phyloP scores from a whole-genome alignment of 2,797 vertebrate species.

The Scolopax rusticola region DNA sequence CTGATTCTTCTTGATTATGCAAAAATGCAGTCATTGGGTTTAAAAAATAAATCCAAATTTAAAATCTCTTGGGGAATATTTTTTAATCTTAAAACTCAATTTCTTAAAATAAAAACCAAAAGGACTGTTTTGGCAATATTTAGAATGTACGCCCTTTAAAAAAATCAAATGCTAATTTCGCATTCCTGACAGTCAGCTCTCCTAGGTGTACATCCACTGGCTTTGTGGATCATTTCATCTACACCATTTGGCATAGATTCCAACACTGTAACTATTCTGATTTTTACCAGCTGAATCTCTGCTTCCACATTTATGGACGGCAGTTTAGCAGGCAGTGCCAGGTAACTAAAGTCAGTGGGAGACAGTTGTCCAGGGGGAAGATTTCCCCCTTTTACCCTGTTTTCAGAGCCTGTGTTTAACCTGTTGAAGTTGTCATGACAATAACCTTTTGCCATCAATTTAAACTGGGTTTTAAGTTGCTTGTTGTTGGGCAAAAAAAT shows the following conservation, averaged over 20 bases:
- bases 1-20: not conserved
- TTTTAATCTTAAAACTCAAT: not conserved
- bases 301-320: not conserved
- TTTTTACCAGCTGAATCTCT: not conserved
- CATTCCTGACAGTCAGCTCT: accelerated
- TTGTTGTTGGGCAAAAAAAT: constrained; percentile 15
- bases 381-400: constrained; percentile 45
- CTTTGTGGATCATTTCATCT: not conserved
- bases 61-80: not conserved
- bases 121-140: not conserved
- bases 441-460: constrained; percentile 73
- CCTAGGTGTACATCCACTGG: not conserved
- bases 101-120: not conserved
- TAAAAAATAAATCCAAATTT: not conserved
- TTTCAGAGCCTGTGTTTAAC: constrained; percentile 44
- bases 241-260: not conserved
- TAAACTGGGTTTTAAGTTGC: constrained; percentile 42
- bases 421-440: constrained; percentile 63
- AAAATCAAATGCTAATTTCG: not conserved
- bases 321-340: not conserved
- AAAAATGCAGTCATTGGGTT: not conserved
- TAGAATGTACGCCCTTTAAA: not conserved
- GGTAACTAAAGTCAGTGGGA: constrained; percentile 40
- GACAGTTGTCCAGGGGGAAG: constrained; percentile 35
- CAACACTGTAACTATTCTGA: not conserved